Base-by-base conservation (phyloP, 1,140 invertebrate genomes). In the Drosophila truncata region DNA sequence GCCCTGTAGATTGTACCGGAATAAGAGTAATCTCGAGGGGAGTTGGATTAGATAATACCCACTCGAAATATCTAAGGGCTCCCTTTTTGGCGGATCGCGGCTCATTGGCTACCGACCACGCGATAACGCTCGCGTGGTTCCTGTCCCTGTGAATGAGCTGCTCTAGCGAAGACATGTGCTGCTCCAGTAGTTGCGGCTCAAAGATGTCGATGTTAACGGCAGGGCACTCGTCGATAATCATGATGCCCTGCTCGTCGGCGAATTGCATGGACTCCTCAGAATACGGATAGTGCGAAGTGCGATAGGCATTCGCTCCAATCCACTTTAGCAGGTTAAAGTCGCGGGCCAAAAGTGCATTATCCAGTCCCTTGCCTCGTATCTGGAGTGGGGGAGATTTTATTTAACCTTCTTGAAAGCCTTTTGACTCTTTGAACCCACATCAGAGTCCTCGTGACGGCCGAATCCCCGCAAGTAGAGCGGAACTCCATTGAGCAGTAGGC, bases 231-330 rank as follows among this genome's bases (percentile, higher is more conserved):
- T 98, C 96, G 65, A 99, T 98, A n/a, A 99, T 96, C 93, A 98
- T 97, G 76, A 99, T 98, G 20, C 99, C 99, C 97, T 97, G 94
- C 84, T 96, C 95, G 93, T 99, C 99, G 29, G 98, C 98, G 88
- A 98, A 94, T 92, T 99, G 97, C 95, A 99, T 97, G 33, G 99
- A 96, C 94, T 99, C 99, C 91, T 99, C 99, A 2, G 98, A 97
- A 93, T 99, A 99, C 9, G 99, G 99, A 94, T 99, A 99, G 93
- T 99, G 99, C 0, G 98, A 99, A 0, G 99, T 99, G 27, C 99
- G 95, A 93, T 99, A 99, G n/a, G 96, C 95, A 94, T 99, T 99
- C 3, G 97, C 98, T 7, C 98, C 98, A 31, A 99, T 94, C 99
- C 99, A 99, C 93, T 97, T 96, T 1, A 99, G 95, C 55, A 99